These are phyloP conservation scores for Psilopogon haemacephalus DNA, from an alignment of 2,113 vertebrate species.

Conservation along the genomic window DNA sequence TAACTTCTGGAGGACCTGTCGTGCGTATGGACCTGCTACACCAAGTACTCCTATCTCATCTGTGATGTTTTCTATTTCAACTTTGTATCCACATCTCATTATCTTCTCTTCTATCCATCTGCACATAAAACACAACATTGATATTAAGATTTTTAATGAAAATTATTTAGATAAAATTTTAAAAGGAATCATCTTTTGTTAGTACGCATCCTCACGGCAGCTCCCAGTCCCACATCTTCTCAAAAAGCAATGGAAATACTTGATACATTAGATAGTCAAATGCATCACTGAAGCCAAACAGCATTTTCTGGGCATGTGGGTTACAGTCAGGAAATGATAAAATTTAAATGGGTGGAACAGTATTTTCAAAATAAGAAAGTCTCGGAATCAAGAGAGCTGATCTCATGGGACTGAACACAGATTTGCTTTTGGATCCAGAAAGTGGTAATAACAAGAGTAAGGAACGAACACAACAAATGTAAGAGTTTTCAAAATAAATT, in stretches of 20 bases:
- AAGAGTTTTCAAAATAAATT: neutral
- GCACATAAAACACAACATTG: neutral
- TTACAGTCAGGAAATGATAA: neutral
- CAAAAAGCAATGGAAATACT: neutral
- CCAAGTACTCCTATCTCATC: conserved; percentile 90
- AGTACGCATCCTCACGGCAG: neutral
- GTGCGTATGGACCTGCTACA: conserved; percentile 86
- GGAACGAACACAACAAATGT: neutral
- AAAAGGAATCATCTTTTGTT: neutral
- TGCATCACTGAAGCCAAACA: neutral
- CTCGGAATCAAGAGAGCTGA: neutral
- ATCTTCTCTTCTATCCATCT: conserved; percentile 91
- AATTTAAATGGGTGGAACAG: neutral
- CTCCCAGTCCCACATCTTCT: neutral
- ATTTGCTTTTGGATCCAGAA: neutral
- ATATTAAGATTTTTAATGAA: neutral
- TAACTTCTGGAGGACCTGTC: conserved; percentile 90
- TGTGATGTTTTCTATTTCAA: conserved; percentile 86
- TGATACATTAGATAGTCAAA: neutral
- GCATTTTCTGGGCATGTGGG: neutral
- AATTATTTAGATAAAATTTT: neutral
- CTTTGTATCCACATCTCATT: conserved; percentile 75
- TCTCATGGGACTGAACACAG: neutral
- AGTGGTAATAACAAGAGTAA: neutral
- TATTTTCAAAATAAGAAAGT: neutral